These are phyloP conservation scores for Felis catus DNA, from an alignment of 2,113 vertebrate species.

Conservation along the genomic window F.catus_Fca126_mat1.0 CM031420.1:30371001-30371500, in stretches of 20 bases:
- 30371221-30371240: not conserved
- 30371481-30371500: not conserved
- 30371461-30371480: not conserved
- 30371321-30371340: not conserved
- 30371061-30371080: not conserved
- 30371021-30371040: constrained; percentile 57
- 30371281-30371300: not conserved
- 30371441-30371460: not conserved
- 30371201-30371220: not conserved
- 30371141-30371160: fast-evolving
- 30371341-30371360: not conserved
- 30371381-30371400: not conserved
- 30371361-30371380: not conserved
- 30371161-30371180: not conserved
- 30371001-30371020: constrained; percentile 28
- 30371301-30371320: not conserved
- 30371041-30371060: constrained; percentile 8
- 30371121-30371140: not conserved
- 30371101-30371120: not conserved
- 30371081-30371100: not conserved
- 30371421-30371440: not conserved
- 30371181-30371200: not conserved
- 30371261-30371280: not conserved
- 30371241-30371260: not conserved
- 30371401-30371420: constrained; percentile 1